These are phyloP conservation scores for Abscondita cerata DNA, from an alignment of 2,888 invertebrate species.

Conservation along the genomic window DNA sequence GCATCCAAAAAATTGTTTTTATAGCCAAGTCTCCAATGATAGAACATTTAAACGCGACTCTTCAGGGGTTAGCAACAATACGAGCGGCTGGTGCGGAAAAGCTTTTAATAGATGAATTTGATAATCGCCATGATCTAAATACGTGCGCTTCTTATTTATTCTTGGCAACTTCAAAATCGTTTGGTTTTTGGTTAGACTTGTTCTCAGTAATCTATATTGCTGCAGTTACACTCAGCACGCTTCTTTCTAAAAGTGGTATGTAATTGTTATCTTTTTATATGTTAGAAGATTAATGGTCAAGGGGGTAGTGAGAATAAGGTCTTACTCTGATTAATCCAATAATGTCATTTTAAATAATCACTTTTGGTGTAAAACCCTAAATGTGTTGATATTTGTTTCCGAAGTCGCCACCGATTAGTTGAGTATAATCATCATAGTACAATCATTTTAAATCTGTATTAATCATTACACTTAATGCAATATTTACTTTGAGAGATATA, in stretches of 20 bases:
- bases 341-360: too few relatives aligned
- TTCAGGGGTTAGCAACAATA: conserved; percentile 77
- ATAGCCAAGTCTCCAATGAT: conserved; percentile 79
- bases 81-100: conserved; percentile 70
- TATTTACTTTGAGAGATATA: too few relatives aligned
- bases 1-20: conserved; percentile 29
- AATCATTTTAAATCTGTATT: too few relatives aligned
- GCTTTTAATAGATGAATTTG: conserved; percentile 66
- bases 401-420: too few relatives aligned
- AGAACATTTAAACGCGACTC: conserved; percentile 73
- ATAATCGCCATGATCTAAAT: conserved; percentile 66
- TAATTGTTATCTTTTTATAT: too few relatives aligned
- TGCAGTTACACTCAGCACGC: conserved; percentile 65
- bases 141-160: conserved; percentile 78
- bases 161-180: conserved; percentile 68
- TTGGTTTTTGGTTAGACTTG: conserved; percentile 76
- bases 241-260: conserved; percentile 60
- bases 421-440: too few relatives aligned
- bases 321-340: too few relatives aligned
- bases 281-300: too few relatives aligned
- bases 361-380: too few relatives aligned
- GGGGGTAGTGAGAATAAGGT: too few relatives aligned
- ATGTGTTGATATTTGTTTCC: too few relatives aligned
- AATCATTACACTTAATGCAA: too few relatives aligned
- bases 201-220: conserved; percentile 72